Evolutionary conservation across 2,797 vertebrate genomes (phyloP), one percentile per base, ranked within the genome.

Genomic region (Danio kyathit): DNA sequence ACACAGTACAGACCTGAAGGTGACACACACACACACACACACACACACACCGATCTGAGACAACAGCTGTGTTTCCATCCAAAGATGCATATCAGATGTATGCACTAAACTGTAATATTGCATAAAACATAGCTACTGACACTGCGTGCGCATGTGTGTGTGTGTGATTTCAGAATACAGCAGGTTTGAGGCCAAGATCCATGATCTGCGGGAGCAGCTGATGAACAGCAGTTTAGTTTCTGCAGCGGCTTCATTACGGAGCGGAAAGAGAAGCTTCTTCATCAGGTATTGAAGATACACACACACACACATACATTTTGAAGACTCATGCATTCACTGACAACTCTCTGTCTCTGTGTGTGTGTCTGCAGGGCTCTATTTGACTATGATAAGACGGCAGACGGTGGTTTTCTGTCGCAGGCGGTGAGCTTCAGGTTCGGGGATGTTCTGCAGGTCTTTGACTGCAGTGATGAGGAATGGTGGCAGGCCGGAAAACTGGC

Each of bases 381-480:
- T 16, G 96, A 97, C 89, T 97, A 96, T 0, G 96, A 97, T 82
- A 96, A 96, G 88, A 96, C 96, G 64, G 95, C 95, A 88, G 96
- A 97, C 89, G 94, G 96, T 0, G 96, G 96, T 3, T 96, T 96
- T 85, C 93, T 97, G 9, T 96, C 96, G 5, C 96, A 97, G 73
- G 96, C 96, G 0, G 89, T 97, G 85, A 95, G 95, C 88, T 96
- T 96, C 81, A 93, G 88, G 85, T 97, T 96, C 0, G 96, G 96
- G 5, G 96, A 96, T 11, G 91, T 96, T 13, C 93, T 97, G 6
- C 96, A 97, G 0, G 95, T 97, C 54, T 93, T 94, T 0, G 96
- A 97, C 57, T 94, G 95, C 79, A 87, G 90, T 0, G 96, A 97
- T 0, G 96, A 97, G 4, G 96, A 97, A 48, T 97, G 96, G 96